Base-by-base conservation (phyloP, 2,797 vertebrate genomes). In the Lateolabrax maculatus region DNA sequence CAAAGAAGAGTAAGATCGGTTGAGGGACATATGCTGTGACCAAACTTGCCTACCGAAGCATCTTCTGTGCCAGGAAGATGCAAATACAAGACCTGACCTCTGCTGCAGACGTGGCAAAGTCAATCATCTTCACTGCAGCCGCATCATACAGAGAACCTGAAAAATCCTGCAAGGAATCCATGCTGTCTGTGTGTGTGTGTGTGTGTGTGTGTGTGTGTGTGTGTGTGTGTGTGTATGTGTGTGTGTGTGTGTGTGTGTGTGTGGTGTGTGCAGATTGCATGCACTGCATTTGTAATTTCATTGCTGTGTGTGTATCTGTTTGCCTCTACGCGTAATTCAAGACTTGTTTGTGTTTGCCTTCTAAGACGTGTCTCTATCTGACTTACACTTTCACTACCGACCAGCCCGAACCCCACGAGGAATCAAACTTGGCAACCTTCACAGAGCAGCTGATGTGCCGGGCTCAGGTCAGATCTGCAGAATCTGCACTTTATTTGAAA, bases 401-500 rank as follows among this genome's bases (percentile, higher is more conserved):
- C 80, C 13, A 46, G 57, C 71, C 52, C 7, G 51, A 83, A 70
- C 37, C 90, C 83, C 88, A 41, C 3, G 85, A 85, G 93, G 75
- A 79, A 75, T 82, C 80, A 70, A 65, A 74, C 85, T 85, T 89
- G 90, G 83, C 87, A 77, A 58, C 65, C 48, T 53, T 63, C 75
- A 51, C 65, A 6, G 70, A 67, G 84, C 76, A 79, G 80, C 72
- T 69, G 74, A 87, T 77, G 81, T 53, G 37, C 73, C 23, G 41
- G 25, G 43, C 83, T 91, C 87, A 19, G 86, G 82, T 87, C 80
- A 82, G 74, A 91, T 87, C 85, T 92, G 92, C 94, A 77, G 67
- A 93, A 77, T 92, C 91, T 75, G 91, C 91, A 93, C 61, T 87
- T 88, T 82, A n/a, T 84, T 67, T 87, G 84, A 90, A 93, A 93